Conservation (phyloP, 2,888 invertebrate species). For the Frankliniella fusca region DNA sequence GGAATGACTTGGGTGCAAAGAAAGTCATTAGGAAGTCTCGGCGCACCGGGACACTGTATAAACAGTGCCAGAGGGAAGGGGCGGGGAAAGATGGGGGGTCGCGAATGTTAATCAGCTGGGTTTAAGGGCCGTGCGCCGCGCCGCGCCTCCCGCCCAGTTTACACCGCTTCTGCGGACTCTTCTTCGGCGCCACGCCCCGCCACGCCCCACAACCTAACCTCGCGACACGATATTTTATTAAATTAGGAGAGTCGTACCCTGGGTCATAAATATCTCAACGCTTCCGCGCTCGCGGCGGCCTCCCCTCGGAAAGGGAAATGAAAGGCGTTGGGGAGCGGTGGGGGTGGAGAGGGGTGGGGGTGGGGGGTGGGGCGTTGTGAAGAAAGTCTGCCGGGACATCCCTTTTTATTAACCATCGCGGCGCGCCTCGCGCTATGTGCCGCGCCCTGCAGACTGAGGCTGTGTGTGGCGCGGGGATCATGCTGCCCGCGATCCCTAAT, state of each 20-base stretch:
- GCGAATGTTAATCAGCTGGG: neutral
- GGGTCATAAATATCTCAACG: conserved; percentile 13
- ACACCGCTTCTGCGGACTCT: neutral
- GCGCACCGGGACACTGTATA: too few relatives aligned
- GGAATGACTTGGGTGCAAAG: too few relatives aligned
- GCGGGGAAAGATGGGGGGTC: too few relatives aligned
- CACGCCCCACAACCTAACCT: neutral
- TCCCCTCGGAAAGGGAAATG: neutral
- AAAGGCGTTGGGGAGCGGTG: neutral
- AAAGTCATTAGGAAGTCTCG: too few relatives aligned
- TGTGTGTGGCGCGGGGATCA: too few relatives aligned
- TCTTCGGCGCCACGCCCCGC: neutral
- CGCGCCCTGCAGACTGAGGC: too few relatives aligned
- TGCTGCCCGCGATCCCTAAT: too few relatives aligned
- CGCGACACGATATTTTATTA: conserved; percentile 24
- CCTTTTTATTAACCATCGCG: neutral
- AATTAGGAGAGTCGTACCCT: neutral
- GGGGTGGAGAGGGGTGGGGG: neutral
- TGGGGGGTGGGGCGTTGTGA: too few relatives aligned
- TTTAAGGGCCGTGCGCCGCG: neutral
- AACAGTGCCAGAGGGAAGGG: too few relatives aligned
- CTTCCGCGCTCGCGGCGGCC: neutral
- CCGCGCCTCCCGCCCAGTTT: too few relatives aligned
- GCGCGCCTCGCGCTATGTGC: too few relatives aligned
- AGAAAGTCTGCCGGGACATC: too few relatives aligned